These are phyloP conservation scores for Neostethus bicornis DNA, from an alignment of 2,797 vertebrate species.

Conservation along the genomic window DNA sequence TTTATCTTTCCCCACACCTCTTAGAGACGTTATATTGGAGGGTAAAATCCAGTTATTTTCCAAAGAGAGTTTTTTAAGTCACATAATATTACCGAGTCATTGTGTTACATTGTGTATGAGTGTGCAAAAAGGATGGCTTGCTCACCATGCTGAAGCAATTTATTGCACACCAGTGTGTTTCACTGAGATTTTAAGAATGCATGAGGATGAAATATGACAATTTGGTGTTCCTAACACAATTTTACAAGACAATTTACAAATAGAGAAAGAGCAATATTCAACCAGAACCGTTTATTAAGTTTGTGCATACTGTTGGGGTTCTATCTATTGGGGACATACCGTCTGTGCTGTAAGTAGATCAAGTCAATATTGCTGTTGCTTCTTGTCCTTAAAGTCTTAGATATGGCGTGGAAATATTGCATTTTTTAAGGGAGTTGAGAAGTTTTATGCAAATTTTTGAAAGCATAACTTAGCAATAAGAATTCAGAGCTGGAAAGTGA, in stretches of 20 bases:
- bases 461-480: conserved; percentile 4
- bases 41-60: conserved; percentile 77
- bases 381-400: not conserved
- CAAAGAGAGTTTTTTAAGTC: conserved; percentile 79
- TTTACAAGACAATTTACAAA: conserved; percentile 43
- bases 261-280: conserved; percentile 51
- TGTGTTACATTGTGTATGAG: conserved; percentile 66
- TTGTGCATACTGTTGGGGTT: conserved; percentile 15
- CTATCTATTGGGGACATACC: conserved; percentile 22
- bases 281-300: conserved; percentile 16
- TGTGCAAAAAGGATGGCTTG: conserved; percentile 35
- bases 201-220: conserved; percentile 56
- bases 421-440: conserved; percentile 21
- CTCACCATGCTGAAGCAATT: conserved; percentile 68
- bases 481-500: conserved; percentile 10
- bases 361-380: conserved; percentile 6
- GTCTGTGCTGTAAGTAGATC: conserved; percentile 6
- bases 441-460: conserved; percentile 10
- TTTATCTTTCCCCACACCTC: conserved; percentile 70
- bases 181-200: conserved; percentile 57
- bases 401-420: conserved; percentile 7
- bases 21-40: conserved; percentile 67
- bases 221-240: conserved; percentile 57
- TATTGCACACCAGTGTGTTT: conserved; percentile 64
- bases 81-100: conserved; percentile 71